Conservation (phyloP, 2,888 invertebrate species). For the Yponomeuta sedellus region DNA sequence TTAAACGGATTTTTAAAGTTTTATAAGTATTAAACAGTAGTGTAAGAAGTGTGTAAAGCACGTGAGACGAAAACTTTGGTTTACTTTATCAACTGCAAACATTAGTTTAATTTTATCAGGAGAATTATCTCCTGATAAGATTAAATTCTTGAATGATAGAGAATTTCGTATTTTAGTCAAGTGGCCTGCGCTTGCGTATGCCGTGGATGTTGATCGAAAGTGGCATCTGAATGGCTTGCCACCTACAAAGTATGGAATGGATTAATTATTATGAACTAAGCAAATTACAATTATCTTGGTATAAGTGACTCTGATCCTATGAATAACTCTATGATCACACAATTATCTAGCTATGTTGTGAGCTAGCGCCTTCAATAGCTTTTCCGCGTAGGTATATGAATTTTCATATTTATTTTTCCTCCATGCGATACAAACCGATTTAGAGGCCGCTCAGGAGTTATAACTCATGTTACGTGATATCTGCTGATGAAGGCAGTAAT, state of each 20-base stretch:
- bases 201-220: slow-evolving; percentile 9
- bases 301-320: slow-evolving; percentile 29
- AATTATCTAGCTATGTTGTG: slow-evolving; percentile 21
- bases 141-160: background rate
- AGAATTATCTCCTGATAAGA: background rate
- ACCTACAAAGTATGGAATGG: background rate
- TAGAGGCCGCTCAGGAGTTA: slow-evolving; percentile 23
- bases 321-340: slow-evolving; percentile 28
- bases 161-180: background rate
- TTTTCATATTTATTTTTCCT: slow-evolving; percentile 1
- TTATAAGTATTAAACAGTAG: too few relatives aligned
- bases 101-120: too few relatives aligned
- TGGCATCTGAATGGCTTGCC: slow-evolving; percentile 7
- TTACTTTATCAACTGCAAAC: too few relatives aligned
- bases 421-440: slow-evolving; percentile 28
- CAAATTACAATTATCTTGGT: slow-evolving; percentile 11
- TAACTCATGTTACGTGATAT: slow-evolving; percentile 26
- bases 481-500: slow-evolving; percentile 33
- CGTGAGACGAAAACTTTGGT: too few relatives aligned
- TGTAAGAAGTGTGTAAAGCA: too few relatives aligned
- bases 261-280: background rate
- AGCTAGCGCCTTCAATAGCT: slow-evolving; percentile 21
- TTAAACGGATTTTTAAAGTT: too few relatives aligned
- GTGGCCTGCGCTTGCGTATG: background rate
- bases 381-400: slow-evolving; percentile 38